Base-by-base conservation (phyloP, 2,113 vertebrate genomes). In the Ptyas mucosa region DNA sequence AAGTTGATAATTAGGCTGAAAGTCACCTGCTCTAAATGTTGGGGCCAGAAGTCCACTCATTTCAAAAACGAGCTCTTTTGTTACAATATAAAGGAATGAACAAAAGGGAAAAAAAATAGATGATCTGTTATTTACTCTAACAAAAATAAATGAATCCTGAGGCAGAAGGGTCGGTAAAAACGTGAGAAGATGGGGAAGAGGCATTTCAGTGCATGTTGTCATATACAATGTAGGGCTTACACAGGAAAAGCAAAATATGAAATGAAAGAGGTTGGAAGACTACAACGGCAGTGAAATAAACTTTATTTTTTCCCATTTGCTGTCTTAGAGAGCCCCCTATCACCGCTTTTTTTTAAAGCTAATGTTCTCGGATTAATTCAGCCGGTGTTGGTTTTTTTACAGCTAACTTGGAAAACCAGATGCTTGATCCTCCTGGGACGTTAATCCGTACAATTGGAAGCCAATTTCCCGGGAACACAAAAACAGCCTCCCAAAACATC, bases 261-360 rank as follows among this genome's bases (percentile, higher is more conserved):
- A 86, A 88, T 24, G 55, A 57, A 91, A 54, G 92, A 96, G 58
- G 94, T 93, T 2, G 0, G 12, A 20, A 89, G 89, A 95, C 4
- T 34, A n/a, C 1, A 69, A 39, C 92, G 24, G 58, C 90, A 90
- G n/a, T 14, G 55, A 96, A 96, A 20, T 1, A 92, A 64, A 86
- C 29, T 96, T 90, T 53, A 29, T 61, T 61, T 61, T 29, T 12
- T 15, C 92, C 55, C 89, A 92, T 94, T 94, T 95, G 87, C 95
- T 95, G 34, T 95, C 95, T 96, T 97, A 90, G 90, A 96, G 94
- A 95, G 96, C 94, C 96, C 95, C 93, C 96, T 97, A 90, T 95
- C 96, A 95, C 51, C 91, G 53, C 89, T 64, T 43, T 89, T 43
- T 89, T n/a, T 39, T 3, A 61, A 15, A 34, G 8, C 92, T 2